A percentile compares a stretch with the other conserved stretches of the same genome.
Conservation (phyloP, 2,888 invertebrate species). For the Hemithea aestivaria region DNA sequence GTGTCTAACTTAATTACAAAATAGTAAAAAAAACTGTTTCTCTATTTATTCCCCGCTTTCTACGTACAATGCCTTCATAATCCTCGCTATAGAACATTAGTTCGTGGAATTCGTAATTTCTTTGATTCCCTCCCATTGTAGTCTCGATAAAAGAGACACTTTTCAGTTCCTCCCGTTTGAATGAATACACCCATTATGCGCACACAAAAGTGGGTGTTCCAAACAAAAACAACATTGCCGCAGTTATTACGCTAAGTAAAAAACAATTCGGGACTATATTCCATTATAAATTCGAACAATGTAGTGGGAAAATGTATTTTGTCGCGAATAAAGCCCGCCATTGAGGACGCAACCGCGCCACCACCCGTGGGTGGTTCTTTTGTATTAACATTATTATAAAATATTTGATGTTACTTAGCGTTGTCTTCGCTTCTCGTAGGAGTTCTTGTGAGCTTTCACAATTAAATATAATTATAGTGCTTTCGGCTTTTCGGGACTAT, state of each 20-base stretch:
- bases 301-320: constrained; percentile 51
- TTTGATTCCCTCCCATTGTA: constrained; percentile 74
- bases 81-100: no score
- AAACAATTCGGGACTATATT: constrained; percentile 61
- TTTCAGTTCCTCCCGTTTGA: constrained; percentile 65
- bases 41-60: no score
- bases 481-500: no score
- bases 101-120: constrained; percentile 67
- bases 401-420: constrained; percentile 14
- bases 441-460: no score
- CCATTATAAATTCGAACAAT: constrained; percentile 61
- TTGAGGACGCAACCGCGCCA: constrained; percentile 15
- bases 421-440: no score
- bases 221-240: constrained; percentile 68
- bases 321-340: constrained; percentile 46
- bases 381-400: constrained; percentile 25
- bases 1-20: no score
- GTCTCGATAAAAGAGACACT: constrained; percentile 74
- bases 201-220: constrained; percentile 72
- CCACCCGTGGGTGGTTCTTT: constrained; percentile 33
- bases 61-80: no score
- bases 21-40: no score
- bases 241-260: constrained; percentile 57
- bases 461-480: no score
- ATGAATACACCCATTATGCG: constrained; percentile 75